Conservation (phyloP, 2,113 vertebrate species). For the Atractosteus spatula region DNA sequence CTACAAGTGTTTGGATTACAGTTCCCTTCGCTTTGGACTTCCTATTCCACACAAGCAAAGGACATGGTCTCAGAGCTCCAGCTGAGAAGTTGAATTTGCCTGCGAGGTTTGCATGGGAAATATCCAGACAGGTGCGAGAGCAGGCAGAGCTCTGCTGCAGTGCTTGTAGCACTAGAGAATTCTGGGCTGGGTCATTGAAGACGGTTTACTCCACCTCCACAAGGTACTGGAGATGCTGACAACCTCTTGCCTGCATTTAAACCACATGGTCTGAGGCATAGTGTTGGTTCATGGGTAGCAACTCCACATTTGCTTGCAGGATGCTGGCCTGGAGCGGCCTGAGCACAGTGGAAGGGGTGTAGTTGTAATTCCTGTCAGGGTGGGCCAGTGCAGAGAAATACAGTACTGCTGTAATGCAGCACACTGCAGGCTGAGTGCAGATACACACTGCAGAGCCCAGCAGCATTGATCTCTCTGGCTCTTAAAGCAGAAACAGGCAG, state of each 20-base stretch:
- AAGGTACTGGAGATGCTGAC: not conserved
- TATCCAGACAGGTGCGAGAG: not conserved
- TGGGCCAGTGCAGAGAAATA: not conserved
- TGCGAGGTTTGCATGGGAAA: conserved; percentile 33
- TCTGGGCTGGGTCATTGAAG: not conserved
- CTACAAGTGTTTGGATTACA: too few species aligned
- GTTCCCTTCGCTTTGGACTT: too few species aligned
- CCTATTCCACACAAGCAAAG: too few species aligned
- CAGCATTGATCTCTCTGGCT: not conserved
- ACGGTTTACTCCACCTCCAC: not conserved
- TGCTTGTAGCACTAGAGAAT: too few species aligned
- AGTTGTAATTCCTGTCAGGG: not conserved
- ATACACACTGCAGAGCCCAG: not conserved
- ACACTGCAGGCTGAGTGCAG: conserved; percentile 7
- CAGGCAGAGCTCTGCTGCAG: too few species aligned
- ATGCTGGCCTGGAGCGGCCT: not conserved
- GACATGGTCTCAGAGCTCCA: too few species aligned
- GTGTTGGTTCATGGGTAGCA: not conserved
- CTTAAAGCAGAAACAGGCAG: not conserved
- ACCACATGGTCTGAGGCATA: not conserved
- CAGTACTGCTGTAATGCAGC: not conserved
- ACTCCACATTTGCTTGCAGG: not conserved
- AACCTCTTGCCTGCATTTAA: not conserved
- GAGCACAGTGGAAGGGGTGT: not conserved
- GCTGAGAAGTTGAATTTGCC: conserved; percentile 30